Evolutionary conservation across 1,140 invertebrate genomes (phyloP).

Genomic region (Helicoverpa zea): DNA sequence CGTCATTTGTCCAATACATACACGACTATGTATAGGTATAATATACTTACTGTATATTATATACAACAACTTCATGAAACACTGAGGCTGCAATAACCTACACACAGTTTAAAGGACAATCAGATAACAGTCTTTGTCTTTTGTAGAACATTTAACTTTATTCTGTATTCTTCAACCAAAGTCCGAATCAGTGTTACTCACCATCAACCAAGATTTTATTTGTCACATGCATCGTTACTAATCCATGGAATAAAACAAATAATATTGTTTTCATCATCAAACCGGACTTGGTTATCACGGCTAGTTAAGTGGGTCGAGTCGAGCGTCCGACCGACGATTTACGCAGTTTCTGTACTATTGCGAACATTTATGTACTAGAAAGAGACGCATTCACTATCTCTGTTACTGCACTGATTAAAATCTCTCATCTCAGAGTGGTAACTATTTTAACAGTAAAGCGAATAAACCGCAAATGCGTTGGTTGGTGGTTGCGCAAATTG

Average conservation of each 20-base stretch:
- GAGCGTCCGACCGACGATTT: slow-evolving; percentile 38
- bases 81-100: no score
- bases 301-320: slow-evolving; percentile 22
- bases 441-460: slow-evolving; percentile 4
- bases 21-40: no score
- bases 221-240: not conserved
- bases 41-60: no score
- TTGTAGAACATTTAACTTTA: no score
- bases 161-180: no score
- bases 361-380: not conserved
- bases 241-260: slow-evolving; percentile 25
- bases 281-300: slow-evolving; percentile 41
- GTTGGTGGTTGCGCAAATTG: no score
- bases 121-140: no score
- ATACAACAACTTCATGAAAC: no score
- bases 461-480: slow-evolving; percentile 5
- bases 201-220: not conserved
- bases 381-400: slow-evolving; percentile 3
- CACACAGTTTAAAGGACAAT: no score
- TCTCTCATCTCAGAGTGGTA: not conserved
- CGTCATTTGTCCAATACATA: no score
- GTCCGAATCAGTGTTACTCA: not conserved
- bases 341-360: slow-evolving; percentile 26
- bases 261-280: slow-evolving; percentile 41
- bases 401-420: not conserved